Base-by-base conservation (phyloP, 2,113 vertebrate genomes). In the Hymenochirus boettgeri region DNA sequence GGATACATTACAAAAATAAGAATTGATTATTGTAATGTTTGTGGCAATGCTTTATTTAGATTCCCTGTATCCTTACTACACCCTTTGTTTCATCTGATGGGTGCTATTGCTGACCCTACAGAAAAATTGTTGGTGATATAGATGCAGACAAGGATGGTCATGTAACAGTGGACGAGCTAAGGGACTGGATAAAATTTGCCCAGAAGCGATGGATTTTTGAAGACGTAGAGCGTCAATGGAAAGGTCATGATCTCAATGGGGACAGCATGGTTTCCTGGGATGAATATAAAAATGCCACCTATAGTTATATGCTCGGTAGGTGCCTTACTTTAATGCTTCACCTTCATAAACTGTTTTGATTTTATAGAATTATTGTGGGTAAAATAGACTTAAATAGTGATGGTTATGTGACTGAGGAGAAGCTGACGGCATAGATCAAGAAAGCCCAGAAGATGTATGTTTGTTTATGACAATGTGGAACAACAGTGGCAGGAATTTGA, bases 161-260 rank as follows among this genome's bases (percentile, higher is more conserved):
- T 33, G 95, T 99, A 62, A 95, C 92, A 0, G 85, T 83, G 65
- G 95, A 97, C 33, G 96, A 99, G 76, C 92, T 99, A 76, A 94
- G 90, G 80, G 86, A 61, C 71, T 98, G 96, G 95, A 98, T 99
- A 81, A 97, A 97, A 51, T 92, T 93, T 66, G 88, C 95, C 46
- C 96, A 99, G 72, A 98, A 94, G 72, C 90, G 91, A 71, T 99
- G 96, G 94, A 95, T 98, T 75, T 96, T 89, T 13, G 95, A 98
- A 74, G 96, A 99, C 10, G 95, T 97, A 73, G 94, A 97, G 69
- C 85, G 94, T 6, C 95, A 99, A 84, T 96, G 93, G 94, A 96
- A 93, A 74, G 92, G 92, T 73, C 95, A 98, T 6, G 96, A 99
- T 86, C 91, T 99, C 71, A 92, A 97, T 19, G 90, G 86, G 65